These are phyloP conservation scores for Lucilia cuprina DNA, from an alignment of 1,140 invertebrate species.

Conservation along the genomic window DNA sequence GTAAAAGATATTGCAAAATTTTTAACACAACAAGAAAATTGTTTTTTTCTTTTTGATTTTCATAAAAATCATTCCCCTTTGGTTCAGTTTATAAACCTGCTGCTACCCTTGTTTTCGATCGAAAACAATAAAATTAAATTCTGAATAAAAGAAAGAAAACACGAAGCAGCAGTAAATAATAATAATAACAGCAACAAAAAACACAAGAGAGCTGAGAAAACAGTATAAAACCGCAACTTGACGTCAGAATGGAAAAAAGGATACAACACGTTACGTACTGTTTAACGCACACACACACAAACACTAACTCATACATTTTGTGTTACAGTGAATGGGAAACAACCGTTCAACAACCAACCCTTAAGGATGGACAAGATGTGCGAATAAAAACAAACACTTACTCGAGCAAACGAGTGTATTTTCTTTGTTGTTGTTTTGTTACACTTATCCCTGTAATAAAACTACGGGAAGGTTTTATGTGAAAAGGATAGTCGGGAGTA, in stretches of 20 bases:
- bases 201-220: neutral
- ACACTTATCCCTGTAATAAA: too few relatives aligned
- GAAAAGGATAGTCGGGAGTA: too few relatives aligned
- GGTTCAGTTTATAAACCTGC: neutral
- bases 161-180: too few relatives aligned
- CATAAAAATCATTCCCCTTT: neutral
- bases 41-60: neutral
- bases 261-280: neutral
- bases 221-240: neutral
- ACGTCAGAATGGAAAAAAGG: neutral
- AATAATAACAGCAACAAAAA: neutral
- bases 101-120: neutral
- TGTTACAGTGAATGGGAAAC: neutral
- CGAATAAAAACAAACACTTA: neutral
- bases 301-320: neutral
- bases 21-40: neutral
- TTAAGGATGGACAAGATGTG: neutral
- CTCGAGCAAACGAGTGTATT: too few relatives aligned
- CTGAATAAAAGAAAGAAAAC: too few relatives aligned
- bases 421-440: too few relatives aligned
- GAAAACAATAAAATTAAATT: too few relatives aligned
- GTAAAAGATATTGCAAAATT: neutral
- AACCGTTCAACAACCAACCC: neutral
- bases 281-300: neutral
- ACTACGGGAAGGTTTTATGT: too few relatives aligned